These are phyloP conservation scores for Cosmopolites sordidus DNA, from an alignment of 2,888 invertebrate species.

Conservation along the genomic window DNA sequence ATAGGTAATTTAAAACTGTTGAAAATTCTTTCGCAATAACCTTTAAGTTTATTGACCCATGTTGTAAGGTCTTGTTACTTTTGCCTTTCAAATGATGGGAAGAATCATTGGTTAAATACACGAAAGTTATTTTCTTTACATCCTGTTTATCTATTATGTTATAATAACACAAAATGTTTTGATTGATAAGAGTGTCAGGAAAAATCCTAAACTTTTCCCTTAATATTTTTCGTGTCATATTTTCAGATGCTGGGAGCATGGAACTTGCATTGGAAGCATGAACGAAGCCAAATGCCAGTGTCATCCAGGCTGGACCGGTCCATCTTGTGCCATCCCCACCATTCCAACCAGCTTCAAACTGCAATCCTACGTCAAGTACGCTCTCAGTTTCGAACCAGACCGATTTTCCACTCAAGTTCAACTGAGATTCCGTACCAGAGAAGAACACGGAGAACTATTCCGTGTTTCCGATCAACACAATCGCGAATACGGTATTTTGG, in stretches of 20 bases:
- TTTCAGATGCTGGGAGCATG: constrained; percentile 80
- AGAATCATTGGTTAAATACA: no score
- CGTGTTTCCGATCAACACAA: constrained; percentile 92
- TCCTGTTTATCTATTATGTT: no score
- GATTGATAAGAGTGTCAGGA: no score
- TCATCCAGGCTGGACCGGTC: constrained; percentile 92
- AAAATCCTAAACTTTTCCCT: no score
- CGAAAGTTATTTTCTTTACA: no score
- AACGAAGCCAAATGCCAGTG: constrained; percentile 90
- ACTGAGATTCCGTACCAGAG: constrained; percentile 87
- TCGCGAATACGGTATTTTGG: constrained; percentile 87
- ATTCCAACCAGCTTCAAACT: constrained; percentile 89
- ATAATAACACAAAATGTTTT: no score
- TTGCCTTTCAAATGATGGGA: no score
- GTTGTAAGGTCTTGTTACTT: no score
- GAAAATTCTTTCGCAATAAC: no score
- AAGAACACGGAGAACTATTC: constrained; percentile 90
- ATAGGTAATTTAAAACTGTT: no score
- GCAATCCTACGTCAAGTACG: constrained; percentile 95
- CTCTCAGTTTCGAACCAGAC: constrained; percentile 89
- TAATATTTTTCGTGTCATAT: no score
- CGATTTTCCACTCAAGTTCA: constrained; percentile 90
- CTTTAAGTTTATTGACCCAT: no score
- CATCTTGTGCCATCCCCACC: constrained; percentile 78
- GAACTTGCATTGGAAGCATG: constrained; percentile 89